Percentiles rank a stretch among this genome's conserved stretches.
Conservation (phyloP, 2,797 vertebrate genomes). For the Coranthus polyacanthus region DNA sequence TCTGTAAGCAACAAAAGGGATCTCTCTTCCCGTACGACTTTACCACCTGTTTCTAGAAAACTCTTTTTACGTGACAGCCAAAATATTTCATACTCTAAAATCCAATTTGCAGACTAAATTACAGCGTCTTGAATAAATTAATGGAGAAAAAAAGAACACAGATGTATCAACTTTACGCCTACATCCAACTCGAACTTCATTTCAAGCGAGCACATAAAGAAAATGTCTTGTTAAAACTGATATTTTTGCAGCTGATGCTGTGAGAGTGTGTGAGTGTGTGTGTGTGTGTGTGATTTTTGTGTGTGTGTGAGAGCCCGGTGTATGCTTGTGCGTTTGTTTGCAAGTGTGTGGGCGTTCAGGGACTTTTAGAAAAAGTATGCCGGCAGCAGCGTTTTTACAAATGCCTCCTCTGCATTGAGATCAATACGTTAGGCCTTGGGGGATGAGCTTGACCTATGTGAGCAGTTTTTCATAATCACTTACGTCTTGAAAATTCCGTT, state of each 20-base stretch:
- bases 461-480: constrained; percentile 71
- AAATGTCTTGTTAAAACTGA: constrained; percentile 25
- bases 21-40: background rate
- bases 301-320: constrained; percentile 6
- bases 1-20: background rate
- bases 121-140: background rate
- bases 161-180: constrained; percentile 4
- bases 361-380: constrained; percentile 68
- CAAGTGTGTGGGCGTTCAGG: constrained; percentile 69
- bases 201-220: constrained; percentile 20
- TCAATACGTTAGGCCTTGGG: constrained; percentile 68
- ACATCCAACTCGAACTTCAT: constrained; percentile 22
- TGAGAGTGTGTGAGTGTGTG: constrained; percentile 13
- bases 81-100: constrained; percentile 1
- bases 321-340: constrained; percentile 54
- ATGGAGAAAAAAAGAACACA: constrained; percentile 2
- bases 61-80: background rate
- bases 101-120: background rate
- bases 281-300: constrained; percentile 18
- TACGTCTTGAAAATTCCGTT: constrained; percentile 48
- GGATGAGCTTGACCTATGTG: constrained; percentile 67
- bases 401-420: constrained; percentile 77
- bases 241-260: constrained; percentile 6
- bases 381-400: constrained; percentile 71
- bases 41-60: constrained; percentile 3